phyloP scores from a whole-genome alignment of 2,113 vertebrate genomes.

The Prietella phreatophila region DNA sequence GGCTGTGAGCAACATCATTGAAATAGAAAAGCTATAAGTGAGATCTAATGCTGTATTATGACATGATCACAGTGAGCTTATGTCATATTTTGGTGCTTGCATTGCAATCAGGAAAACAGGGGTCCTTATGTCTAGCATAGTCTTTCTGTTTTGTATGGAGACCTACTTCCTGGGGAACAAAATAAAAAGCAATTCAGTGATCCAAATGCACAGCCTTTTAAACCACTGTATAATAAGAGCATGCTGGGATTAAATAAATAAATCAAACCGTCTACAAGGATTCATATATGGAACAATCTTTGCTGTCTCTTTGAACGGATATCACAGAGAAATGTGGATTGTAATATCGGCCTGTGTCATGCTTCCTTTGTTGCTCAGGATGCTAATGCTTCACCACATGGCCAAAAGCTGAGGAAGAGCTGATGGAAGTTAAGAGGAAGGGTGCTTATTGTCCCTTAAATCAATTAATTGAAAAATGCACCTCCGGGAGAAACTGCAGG shows the following conservation, averaged over 20 bases:
- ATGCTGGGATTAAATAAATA: neutral
- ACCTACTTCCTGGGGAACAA: neutral
- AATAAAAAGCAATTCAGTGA: neutral
- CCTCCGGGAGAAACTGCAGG: conserved; percentile 66
- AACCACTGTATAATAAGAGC: neutral
- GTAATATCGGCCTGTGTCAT: conserved; percentile 13
- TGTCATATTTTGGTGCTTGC: neutral
- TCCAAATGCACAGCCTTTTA: neutral
- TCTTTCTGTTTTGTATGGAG: neutral
- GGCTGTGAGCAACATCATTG: neutral
- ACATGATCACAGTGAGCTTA: neutral
- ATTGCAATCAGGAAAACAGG: neutral
- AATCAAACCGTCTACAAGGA: neutral
- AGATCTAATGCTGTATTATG: neutral
- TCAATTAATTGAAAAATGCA: conserved; percentile 70
- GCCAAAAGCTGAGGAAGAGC: conserved; percentile 48
- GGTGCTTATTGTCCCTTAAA: conserved; percentile 65
- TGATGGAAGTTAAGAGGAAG: conserved; percentile 51
- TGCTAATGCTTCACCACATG: conserved; percentile 49
- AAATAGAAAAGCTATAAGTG: neutral
- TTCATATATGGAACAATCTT: neutral
- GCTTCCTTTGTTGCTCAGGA: conserved; percentile 11
- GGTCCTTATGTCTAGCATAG: neutral
- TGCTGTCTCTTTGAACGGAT: neutral
- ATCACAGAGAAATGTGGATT: neutral